Conservation (phyloP, 2,797 vertebrate species). For the Darevskia mixta region DNA sequence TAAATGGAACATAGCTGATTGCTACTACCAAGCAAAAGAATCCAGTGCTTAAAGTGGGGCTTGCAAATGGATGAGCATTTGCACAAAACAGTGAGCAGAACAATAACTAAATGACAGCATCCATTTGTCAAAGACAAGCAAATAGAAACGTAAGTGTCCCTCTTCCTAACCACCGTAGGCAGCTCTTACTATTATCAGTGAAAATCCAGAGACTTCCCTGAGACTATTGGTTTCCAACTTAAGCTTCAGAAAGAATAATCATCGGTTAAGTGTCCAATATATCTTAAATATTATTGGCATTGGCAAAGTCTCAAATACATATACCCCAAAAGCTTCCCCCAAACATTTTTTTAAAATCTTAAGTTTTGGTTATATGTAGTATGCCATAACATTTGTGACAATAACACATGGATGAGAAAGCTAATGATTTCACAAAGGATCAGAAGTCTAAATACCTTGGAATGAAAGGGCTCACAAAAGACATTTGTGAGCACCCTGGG, state of each 20-base stretch:
- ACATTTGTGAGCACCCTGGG: not conserved
- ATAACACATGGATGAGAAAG: not conserved
- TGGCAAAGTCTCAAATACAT: not conserved
- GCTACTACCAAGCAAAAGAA: not conserved
- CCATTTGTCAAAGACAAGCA: not conserved
- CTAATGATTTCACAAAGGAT: not conserved
- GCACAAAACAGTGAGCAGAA: not conserved
- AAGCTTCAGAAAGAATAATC: too few relatives aligned
- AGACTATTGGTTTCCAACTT: too few relatives aligned
- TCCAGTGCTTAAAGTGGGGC: not conserved
- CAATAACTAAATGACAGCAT: not conserved
- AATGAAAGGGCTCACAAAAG: not conserved
- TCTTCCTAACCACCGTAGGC: too few relatives aligned
- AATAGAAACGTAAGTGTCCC: too few relatives aligned
- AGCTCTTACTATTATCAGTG: too few relatives aligned
- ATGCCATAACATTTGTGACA: not conserved
- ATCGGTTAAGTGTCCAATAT: too few relatives aligned
- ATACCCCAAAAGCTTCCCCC: too few relatives aligned
- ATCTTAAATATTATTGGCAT: not conserved
- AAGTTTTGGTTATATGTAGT: not conserved
- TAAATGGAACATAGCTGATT: not conserved
- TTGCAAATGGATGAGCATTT: not conserved
- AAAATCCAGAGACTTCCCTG: too few relatives aligned
- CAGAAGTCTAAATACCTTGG: not conserved
- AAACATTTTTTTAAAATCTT: not conserved